Conservation (phyloP, 2,888 invertebrate genomes). For the Pseudoips prasinana region DNA sequence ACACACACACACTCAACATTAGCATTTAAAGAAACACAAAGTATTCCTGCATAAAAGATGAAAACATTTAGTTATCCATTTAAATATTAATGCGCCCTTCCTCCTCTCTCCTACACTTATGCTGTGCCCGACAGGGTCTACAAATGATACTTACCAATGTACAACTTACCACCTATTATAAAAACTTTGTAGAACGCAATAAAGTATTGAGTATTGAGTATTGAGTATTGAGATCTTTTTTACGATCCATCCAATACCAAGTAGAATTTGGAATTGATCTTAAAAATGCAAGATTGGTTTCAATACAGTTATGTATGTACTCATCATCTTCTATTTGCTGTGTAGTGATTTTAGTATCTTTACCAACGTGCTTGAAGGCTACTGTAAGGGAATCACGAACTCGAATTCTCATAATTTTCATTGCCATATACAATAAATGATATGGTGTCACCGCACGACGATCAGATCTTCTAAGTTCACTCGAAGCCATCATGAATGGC, state of each 20-base stretch:
- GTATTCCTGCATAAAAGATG: too few relatives aligned
- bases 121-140: too few relatives aligned
- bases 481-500: conserved; percentile 49
- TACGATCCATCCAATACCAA: conserved; percentile 48
- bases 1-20: too few relatives aligned
- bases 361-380: conserved; percentile 36
- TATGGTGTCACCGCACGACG: conserved; percentile 47
- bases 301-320: conserved; percentile 37
- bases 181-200: too few relatives aligned
- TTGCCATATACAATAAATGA: conserved; percentile 52
- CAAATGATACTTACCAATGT: too few relatives aligned
- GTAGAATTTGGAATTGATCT: conserved; percentile 50
- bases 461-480: conserved; percentile 50
- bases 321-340: conserved; percentile 37
- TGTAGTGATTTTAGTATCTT: conserved; percentile 32
- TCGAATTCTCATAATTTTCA: conserved; percentile 48
- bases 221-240: too few relatives aligned
- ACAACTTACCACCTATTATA: too few relatives aligned
- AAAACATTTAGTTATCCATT: too few relatives aligned
- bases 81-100: too few relatives aligned
- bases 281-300: conserved; percentile 45
- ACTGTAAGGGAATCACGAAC: conserved; percentile 31
- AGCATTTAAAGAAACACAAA: too few relatives aligned
- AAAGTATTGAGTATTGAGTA: too few relatives aligned
- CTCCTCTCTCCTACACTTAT: too few relatives aligned